Evolutionary conservation across 2,888 invertebrate genomes (phyloP), one percentile per base, ranked within the genome.

Genomic region (Netelia fuscicornis): DNA sequence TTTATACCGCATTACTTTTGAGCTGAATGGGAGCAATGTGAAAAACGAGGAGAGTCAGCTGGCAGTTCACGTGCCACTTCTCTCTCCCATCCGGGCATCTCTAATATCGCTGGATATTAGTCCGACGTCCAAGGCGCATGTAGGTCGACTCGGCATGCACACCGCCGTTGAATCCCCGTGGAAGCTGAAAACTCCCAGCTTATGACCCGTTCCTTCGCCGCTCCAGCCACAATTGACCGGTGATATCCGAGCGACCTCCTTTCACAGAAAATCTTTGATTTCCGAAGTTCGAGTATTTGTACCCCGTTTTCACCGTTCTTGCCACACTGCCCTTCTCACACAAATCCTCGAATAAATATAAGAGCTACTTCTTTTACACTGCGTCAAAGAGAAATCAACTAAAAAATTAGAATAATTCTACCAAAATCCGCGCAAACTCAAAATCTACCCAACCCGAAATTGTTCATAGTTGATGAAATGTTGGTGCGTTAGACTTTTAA

Each of bases 51-150:
- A 78, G 74, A 86, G 78, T 86, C 84, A 86, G 86, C 84, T 86
- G 83, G 81, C 78, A 84, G 84, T 85, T 86, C 84, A 81, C 76
- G 84, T 71, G 72, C 74, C 68, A 64, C 44, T 56, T 17, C 60
- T n/a, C 23, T 56, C 52, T n/a, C 23, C 23, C 58, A 25, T n/a
- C 44, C 70, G 60, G 52, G 37, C 11, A 68, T 75, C 81, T 78
- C 83, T 86, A 85, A 87, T 85, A 85, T 87, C 86, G 78, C 62
- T 75, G 75, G 80, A 84, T 86, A 86, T 83, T 87, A 86, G 80
- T 72, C 60, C 78, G 13, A 48, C 10, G 11, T n/a, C 48, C 52
- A 17, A 54, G 48, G 23, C 54, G 72, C 25, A 81, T 86, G 74
- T 85, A 85, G 86, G 84, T 87, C 86, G 77, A 48, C 25, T 54